A percentile compares a stretch with the other conserved stretches of the same genome.
phyloP scores from a whole-genome alignment of 2,113 vertebrate genomes.

The Prietella phreatophila region DNA sequence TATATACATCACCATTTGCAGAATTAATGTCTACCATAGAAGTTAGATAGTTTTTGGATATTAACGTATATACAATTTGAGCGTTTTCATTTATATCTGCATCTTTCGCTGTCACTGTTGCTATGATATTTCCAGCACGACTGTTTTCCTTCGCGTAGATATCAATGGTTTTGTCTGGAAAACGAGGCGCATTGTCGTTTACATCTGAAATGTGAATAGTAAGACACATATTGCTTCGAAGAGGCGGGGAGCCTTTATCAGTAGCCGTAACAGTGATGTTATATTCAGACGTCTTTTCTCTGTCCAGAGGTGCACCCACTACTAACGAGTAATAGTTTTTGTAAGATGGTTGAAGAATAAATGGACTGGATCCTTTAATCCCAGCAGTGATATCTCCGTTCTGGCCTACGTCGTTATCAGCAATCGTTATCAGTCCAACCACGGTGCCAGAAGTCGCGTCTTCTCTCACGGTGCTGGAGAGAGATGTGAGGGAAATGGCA shows the following conservation, averaged over 20 bases:
- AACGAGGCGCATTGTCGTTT: conserved; percentile 68
- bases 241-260: conserved; percentile 45
- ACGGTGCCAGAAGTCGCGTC: conserved; percentile 42
- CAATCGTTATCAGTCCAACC: conserved; percentile 44
- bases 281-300: conserved; percentile 44
- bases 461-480: conserved; percentile 37
- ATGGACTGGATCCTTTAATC: conserved; percentile 25
- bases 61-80: conserved; percentile 62
- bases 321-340: conserved; percentile 53
- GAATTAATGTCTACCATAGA: conserved; percentile 68
- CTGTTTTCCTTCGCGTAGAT: conserved; percentile 78
- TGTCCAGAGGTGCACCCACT: conserved; percentile 44
- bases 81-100: conserved; percentile 71
- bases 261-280: conserved; percentile 43
- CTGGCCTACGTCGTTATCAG: conserved; percentile 47
- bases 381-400: conserved; percentile 41
- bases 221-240: conserved; percentile 39
- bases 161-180: conserved; percentile 64
- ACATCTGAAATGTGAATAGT: conserved; percentile 68
- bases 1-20: conserved; percentile 71
- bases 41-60: conserved; percentile 40
- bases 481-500: conserved; percentile 33
- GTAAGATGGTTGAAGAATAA: conserved; percentile 40
- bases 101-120: conserved; percentile 65
- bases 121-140: conserved; percentile 66